Percentiles rank a stretch among this genome's conserved stretches.
These are phyloP conservation scores for Callipepla californica DNA, from an alignment of 2,113 vertebrate species.

Conservation along the genomic window DNA sequence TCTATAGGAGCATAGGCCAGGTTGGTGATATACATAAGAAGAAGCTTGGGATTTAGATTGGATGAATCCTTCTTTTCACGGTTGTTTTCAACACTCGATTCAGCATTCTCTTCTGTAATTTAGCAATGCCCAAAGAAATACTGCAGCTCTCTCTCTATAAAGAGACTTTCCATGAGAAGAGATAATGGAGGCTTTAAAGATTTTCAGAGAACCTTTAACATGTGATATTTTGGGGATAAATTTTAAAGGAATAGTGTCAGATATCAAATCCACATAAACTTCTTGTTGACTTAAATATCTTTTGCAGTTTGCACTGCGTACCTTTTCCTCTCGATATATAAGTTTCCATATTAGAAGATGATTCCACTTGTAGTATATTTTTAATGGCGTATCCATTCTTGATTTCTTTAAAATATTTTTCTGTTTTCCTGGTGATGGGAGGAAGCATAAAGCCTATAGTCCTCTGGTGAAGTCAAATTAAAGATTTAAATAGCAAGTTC, in stretches of 20 bases:
- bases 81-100: background rate
- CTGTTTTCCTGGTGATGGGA: background rate
- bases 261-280: background rate
- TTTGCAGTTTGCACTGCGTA: background rate
- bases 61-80: background rate
- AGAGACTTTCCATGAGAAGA: background rate
- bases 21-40: background rate
- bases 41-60: background rate
- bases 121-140: background rate
- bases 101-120: background rate
- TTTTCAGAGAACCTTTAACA: background rate
- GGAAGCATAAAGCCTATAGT: slow-evolving; percentile 14
- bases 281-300: background rate
- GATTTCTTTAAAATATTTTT: background rate
- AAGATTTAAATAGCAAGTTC: slow-evolving; percentile 23
- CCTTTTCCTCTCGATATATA: background rate
- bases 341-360: background rate
- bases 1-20: background rate
- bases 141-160: background rate
- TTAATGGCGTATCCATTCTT: slow-evolving; percentile 6
- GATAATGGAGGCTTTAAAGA: background rate
- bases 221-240: background rate
- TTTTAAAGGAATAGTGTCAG: background rate
- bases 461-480: background rate
- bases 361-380: slow-evolving; percentile 7